Evolutionary conservation across 2,113 vertebrate species (phyloP), one percentile per base, ranked within the genome.

Genomic region (Apodemus sylvaticus): DNA sequence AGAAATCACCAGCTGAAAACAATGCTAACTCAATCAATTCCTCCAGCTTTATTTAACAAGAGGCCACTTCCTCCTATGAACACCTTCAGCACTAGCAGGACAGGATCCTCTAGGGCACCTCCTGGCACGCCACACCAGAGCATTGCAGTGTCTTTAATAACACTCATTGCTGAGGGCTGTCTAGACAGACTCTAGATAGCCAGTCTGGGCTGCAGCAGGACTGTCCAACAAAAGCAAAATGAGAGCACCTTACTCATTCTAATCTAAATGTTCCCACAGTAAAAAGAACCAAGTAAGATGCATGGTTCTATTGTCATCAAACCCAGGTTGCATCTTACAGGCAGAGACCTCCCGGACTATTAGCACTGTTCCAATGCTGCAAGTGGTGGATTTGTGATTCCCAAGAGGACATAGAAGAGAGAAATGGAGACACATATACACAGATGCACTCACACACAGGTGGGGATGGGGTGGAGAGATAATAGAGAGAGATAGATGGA

Each of bases 51-150:
- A 68, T 77, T 91, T 70, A 76, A 53, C 58, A 62, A 70, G 14
- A 73, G 24, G 14, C 48, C 74, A 91, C 73, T 94, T 94, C 78
- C 83, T 96, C 64, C 74, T 85, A 91, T 16, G 86, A 96, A 86
- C 76, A 64, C 51, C 8, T 96, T 85, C 62, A 87, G n/a, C 26
- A 45, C 42, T 85, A n/a, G 51, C 55, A 36, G 14, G 4, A 31
- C 7, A 64, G 68, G 45, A 89, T 86, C 39, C n/a, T 55, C 83
- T 73, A 39, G 81, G 86, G 31, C 62, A 91, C 60, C 92, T 93
- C 85, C 29, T 82, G 48, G 90, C 92, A 85, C 71, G 13, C 93
- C 4, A 48, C 89, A 55, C 20, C 55, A 36, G 48, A 62, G 70
- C 86, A 81, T 0, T 88, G 17, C 26, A 91, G 42, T 62, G 26